Conservation (phyloP, 1,140 invertebrate genomes). For the Neelides sp. region DNA sequence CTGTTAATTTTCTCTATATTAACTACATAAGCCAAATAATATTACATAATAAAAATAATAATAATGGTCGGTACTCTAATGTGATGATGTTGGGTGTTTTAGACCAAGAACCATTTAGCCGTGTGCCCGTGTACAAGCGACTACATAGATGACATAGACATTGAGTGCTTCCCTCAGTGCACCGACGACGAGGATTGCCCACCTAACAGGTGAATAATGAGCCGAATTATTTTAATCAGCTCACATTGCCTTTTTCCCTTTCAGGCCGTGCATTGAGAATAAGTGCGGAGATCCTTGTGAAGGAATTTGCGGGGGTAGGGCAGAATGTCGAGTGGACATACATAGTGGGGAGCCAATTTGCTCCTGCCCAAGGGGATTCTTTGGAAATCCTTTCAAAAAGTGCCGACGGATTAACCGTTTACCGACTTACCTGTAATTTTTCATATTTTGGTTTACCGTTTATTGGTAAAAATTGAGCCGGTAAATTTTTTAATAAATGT, state of each 20-base stretch:
- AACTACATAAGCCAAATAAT: neutral
- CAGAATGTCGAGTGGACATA: constrained; percentile 54
- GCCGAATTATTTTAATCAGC: neutral
- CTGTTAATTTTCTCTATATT: neutral
- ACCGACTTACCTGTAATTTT: too few species aligned
- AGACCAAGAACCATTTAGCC: constrained; percentile 3
- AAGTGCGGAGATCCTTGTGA: constrained; percentile 64
- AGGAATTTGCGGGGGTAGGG: constrained; percentile 32
- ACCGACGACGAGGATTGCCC: constrained; percentile 35
- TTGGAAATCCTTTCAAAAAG: constrained; percentile 66
- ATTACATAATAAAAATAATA: too few species aligned
- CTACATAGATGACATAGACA: constrained; percentile 35
- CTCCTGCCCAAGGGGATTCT: constrained; percentile 70
- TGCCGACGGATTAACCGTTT: too few species aligned
- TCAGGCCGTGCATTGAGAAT: constrained; percentile 51
- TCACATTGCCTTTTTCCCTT: neutral
- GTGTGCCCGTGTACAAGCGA: constrained; percentile 28
- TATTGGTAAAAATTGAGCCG: too few species aligned
- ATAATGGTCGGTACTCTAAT: neutral
- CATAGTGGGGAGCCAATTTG: constrained; percentile 63
- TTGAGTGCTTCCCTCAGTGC: constrained; percentile 34
- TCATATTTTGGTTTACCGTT: too few species aligned
- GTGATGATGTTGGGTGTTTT: neutral
- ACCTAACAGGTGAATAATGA: constrained; percentile 27
- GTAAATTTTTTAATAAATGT: too few species aligned